phyloP scores from a whole-genome alignment of 1,140 invertebrate species.

The Telenomus remus region DNA sequence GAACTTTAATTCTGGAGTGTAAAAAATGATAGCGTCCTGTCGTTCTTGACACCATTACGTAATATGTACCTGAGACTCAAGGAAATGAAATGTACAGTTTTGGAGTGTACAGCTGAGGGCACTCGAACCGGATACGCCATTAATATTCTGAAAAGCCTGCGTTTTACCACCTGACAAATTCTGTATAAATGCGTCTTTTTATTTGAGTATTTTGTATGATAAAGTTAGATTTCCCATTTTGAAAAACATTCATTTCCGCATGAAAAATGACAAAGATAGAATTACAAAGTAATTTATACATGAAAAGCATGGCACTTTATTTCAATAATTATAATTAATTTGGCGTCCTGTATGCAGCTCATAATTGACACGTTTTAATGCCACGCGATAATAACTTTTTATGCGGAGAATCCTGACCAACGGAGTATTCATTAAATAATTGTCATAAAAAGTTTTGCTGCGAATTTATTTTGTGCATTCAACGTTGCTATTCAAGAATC shows the following conservation, averaged over 20 bases:
- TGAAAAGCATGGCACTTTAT: conserved; percentile 12
- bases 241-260: too few species aligned
- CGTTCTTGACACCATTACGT: conserved; percentile 24
- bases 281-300: not conserved
- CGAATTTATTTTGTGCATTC: conserved; percentile 4
- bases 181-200: conserved; percentile 19
- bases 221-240: too few species aligned
- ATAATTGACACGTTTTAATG: conserved; percentile 23
- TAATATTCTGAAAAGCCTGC: conserved; percentile 35
- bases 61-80: conserved; percentile 12
- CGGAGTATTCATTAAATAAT: conserved; percentile 4
- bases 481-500: too few species aligned
- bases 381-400: not conserved
- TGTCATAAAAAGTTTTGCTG: conserved; percentile 8
- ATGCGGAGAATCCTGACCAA: not conserved
- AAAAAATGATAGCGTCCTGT: conserved; percentile 10
- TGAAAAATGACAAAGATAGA: too few species aligned
- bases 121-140: conserved; percentile 28
- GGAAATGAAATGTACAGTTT: conserved; percentile 41
- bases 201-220: too few species aligned
- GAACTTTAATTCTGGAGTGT: conserved; percentile 16
- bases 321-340: conserved; percentile 18
- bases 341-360: not conserved
- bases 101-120: conserved; percentile 41
- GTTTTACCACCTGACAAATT: conserved; percentile 32